Evolutionary conservation across 2,797 vertebrate genomes (phyloP).

Genomic region (Halcyon chelicuti): DNA sequence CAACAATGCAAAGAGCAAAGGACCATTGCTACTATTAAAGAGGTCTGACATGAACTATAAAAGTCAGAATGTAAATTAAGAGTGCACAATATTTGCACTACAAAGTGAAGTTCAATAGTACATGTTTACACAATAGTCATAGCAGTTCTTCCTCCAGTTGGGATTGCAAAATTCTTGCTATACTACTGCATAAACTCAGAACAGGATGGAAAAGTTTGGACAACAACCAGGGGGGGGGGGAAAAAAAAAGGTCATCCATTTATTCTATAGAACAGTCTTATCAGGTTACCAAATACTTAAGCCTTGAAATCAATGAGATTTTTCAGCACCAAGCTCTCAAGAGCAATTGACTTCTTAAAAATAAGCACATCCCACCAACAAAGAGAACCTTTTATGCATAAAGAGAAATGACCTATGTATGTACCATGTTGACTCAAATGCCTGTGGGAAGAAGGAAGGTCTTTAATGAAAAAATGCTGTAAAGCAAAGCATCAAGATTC

Average conservation of each 20-base stretch:
- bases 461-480: not conserved
- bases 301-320: not conserved
- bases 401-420: not conserved
- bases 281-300: not conserved
- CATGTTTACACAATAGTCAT: not conserved
- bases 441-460: not conserved
- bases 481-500: not conserved
- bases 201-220: not conserved
- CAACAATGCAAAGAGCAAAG: slow-evolving; percentile 1
- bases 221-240: not conserved
- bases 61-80: slow-evolving; percentile 9
- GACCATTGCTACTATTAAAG: not conserved
- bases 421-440: not conserved
- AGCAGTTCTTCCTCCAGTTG: not conserved
- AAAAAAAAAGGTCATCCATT: not conserved
- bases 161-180: not conserved
- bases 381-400: not conserved
- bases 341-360: not conserved
- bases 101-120: not conserved
- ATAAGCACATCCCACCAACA: not conserved
- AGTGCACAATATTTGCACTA: not conserved
- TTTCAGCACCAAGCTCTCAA: not conserved
- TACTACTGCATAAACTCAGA: not conserved
- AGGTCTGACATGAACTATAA: not conserved
- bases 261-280: not conserved